Evolutionary conservation across 2,797 vertebrate genomes (phyloP).

Genomic region (Iguana delicatissima): DNA sequence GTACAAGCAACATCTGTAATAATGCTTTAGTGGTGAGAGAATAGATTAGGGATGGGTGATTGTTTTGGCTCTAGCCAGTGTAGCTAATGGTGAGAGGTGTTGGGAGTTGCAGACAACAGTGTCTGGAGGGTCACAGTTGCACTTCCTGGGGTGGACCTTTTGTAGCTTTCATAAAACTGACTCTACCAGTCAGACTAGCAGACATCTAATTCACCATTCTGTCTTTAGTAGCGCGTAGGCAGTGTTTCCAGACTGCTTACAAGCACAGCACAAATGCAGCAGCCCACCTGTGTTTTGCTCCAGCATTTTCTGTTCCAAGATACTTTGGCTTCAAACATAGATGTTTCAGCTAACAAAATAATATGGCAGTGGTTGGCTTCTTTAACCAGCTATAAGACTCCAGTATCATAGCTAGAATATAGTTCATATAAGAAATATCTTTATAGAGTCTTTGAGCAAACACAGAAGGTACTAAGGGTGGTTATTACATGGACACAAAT

Average conservation of each 20-base stretch:
- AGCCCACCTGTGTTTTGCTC: background rate
- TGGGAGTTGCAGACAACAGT: background rate
- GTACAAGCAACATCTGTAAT: background rate
- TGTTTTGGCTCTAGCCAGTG: background rate
- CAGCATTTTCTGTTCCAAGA: background rate
- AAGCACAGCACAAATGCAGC: background rate
- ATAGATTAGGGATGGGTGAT: background rate
- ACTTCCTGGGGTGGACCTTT: background rate
- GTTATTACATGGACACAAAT: background rate
- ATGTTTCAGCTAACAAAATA: background rate
- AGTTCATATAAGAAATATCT: background rate
- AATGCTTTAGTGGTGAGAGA: background rate
- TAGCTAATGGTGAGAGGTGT: background rate
- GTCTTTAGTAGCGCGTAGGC: background rate
- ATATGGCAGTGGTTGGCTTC: background rate
- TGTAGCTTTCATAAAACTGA: background rate
- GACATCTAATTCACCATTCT: background rate
- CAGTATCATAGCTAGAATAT: background rate
- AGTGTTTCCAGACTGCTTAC: background rate
- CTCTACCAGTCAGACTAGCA: background rate
- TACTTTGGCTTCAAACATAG: background rate
- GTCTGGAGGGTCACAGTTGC: background rate
- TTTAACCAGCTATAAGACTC: background rate
- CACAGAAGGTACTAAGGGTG: background rate
- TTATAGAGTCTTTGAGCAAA: background rate